Conservation (phyloP, 2,113 vertebrate species). For the Balaenoptera acutorostrata region DNA sequence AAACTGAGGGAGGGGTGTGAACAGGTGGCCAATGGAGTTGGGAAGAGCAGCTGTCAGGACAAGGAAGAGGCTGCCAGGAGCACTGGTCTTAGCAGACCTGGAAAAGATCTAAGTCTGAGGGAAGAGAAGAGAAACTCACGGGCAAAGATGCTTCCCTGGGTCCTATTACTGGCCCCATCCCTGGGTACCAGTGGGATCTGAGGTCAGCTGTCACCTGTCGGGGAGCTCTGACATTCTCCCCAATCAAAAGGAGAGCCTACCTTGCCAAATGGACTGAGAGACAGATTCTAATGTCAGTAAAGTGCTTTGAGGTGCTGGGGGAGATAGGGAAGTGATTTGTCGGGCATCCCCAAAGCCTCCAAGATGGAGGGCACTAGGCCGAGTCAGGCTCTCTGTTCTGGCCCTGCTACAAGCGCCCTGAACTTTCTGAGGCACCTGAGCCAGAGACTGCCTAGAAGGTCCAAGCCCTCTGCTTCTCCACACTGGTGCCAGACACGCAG, state of each 20-base stretch:
- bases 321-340: background rate
- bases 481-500: background rate
- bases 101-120: background rate
- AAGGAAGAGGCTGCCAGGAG: background rate
- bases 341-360: background rate
- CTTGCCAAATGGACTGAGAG: background rate
- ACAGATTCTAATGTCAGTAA: background rate
- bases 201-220: background rate
- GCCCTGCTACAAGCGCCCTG: background rate
- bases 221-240: background rate
- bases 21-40: background rate
- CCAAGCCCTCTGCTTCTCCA: background rate
- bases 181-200: background rate
- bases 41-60: background rate
- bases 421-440: background rate
- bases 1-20: background rate
- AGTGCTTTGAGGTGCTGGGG: constrained; percentile 38
- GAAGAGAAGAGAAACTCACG: background rate
- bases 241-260: background rate
- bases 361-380: background rate
- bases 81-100: background rate
- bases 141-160: background rate
- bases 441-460: background rate
- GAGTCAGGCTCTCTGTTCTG: background rate
- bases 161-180: background rate